Evolutionary conservation across 2,113 vertebrate species (phyloP).

Genomic region (Copsychus sechellarum): DNA sequence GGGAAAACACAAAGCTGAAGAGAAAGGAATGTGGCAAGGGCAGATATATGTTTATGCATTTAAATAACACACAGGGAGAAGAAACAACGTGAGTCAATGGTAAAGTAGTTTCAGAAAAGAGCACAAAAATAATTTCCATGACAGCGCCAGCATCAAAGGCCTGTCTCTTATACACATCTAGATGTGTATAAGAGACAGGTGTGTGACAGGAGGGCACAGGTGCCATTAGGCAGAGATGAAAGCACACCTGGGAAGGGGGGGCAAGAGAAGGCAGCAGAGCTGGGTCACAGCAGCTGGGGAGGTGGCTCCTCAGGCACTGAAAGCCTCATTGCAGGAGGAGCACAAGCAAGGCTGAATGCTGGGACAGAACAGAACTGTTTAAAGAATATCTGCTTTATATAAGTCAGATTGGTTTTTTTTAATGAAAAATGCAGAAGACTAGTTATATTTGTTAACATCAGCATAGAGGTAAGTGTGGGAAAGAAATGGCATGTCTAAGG

Average conservation of each 20-base stretch:
- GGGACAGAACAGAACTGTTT: background rate
- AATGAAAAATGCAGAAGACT: background rate
- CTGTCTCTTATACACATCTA: no score
- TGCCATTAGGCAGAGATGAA: background rate
- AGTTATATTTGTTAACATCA: background rate
- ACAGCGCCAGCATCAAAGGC: background rate
- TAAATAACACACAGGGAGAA: background rate
- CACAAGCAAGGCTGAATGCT: background rate
- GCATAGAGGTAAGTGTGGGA: background rate
- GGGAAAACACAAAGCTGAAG: rapidly evolving
- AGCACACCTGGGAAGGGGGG: background rate
- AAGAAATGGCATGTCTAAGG: background rate
- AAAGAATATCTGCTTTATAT: background rate
- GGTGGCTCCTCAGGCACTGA: background rate
- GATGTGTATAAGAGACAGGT: no score
- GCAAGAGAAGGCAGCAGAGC: background rate
- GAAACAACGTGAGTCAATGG: background rate
- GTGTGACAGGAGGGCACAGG: background rate
- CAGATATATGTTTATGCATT: background rate
- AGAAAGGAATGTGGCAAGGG: background rate
- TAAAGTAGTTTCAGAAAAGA: background rate
- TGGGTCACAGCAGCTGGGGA: background rate
- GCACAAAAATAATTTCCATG: background rate
- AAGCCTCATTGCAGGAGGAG: background rate
- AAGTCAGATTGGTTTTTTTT: background rate